Conservation (phyloP, 2,113 vertebrate species). For the Thalassoma bifasciatum region DNA sequence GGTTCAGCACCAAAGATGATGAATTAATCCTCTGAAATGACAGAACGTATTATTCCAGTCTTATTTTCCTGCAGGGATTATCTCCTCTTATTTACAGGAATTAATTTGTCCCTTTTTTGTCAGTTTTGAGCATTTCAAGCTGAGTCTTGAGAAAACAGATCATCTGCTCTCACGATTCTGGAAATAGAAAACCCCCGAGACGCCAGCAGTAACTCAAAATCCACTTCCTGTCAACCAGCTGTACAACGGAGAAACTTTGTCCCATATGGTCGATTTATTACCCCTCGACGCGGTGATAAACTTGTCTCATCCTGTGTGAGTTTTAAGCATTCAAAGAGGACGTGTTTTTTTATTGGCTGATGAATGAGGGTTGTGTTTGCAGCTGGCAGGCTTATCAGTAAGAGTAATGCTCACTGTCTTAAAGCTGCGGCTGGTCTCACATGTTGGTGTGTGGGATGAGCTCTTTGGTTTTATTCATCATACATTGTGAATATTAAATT, state of each 20-base stretch:
- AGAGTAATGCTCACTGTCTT: slow-evolving; percentile 69
- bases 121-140: neutral
- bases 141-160: neutral
- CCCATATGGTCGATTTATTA: slow-evolving; percentile 16
- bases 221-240: neutral
- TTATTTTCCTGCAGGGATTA: neutral
- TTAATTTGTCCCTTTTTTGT: neutral
- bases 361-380: slow-evolving; percentile 34
- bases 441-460: slow-evolving; percentile 48
- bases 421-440: slow-evolving; percentile 48
- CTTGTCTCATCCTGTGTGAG: rapidly evolving
- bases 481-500: too few species aligned
- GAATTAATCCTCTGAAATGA: neutral
- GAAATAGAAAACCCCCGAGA: neutral
- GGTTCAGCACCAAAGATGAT: neutral
- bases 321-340: slow-evolving; percentile 15
- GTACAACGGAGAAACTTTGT: slow-evolving; percentile 3
- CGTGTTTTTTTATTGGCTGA: slow-evolving; percentile 38
- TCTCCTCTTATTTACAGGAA: neutral
- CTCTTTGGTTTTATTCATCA: slow-evolving; percentile 49
- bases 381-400: slow-evolving; percentile 71
- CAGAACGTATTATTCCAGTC: neutral
- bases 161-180: neutral
- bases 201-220: neutral
- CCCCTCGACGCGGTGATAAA: slow-evolving; percentile 12